phyloP scores from a whole-genome alignment of 2,888 invertebrate genomes.

The Noctuana brunneofusca region DNA sequence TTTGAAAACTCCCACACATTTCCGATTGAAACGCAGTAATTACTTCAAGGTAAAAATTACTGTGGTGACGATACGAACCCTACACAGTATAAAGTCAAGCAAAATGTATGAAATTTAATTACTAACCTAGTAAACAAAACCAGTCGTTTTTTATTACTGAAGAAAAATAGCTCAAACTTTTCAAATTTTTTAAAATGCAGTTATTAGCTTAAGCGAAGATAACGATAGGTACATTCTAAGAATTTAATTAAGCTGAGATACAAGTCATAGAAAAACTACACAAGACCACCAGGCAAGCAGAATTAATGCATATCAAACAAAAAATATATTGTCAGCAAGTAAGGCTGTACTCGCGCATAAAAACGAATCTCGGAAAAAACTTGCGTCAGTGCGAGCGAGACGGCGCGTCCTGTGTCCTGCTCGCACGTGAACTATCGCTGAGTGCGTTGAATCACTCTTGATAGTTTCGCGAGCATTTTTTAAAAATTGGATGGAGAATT shows the following conservation, averaged over 20 bases:
- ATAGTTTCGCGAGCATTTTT: slow-evolving; percentile 51
- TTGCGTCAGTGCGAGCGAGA: slow-evolving; percentile 56
- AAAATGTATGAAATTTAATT: no score
- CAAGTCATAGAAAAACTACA: background rate
- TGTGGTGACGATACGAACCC: no score
- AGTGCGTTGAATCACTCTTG: slow-evolving; percentile 50
- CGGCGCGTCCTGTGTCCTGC: slow-evolving; percentile 58
- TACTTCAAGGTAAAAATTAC: no score
- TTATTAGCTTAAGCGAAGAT: background rate
- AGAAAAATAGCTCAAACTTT: no score
- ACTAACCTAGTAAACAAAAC: no score
- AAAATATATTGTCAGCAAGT: slow-evolving; percentile 49
- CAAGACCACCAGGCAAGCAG: slow-evolving; percentile 62
- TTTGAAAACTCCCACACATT: no score
- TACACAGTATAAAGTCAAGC: no score
- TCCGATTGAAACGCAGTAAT: no score
- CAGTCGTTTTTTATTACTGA: no score
- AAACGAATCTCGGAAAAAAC: slow-evolving; percentile 65
- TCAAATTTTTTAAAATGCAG: background rate
- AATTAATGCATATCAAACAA: slow-evolving; percentile 49
- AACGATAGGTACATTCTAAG: background rate
- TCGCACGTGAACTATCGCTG: slow-evolving; percentile 58
- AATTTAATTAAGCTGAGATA: background rate
- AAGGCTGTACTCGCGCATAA: slow-evolving; percentile 61
- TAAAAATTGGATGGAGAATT: background rate